These are phyloP conservation scores for Brienomyrus brachyistius DNA, from an alignment of 2,113 vertebrate genomes.

Conservation along the genomic window DNA sequence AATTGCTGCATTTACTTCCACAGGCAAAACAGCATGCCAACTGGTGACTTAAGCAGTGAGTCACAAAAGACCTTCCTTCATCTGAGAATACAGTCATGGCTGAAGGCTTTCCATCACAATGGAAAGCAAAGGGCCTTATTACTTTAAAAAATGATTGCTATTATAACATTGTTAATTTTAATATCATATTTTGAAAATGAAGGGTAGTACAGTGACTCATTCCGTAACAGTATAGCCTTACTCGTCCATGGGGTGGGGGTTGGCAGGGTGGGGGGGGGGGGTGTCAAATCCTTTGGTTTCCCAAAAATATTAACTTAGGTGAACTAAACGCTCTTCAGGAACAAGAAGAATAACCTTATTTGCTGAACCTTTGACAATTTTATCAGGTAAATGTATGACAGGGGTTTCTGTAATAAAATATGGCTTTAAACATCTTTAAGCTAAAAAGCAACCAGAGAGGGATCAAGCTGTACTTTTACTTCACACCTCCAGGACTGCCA, in stretches of 20 bases:
- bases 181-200: background rate
- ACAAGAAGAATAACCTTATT: background rate
- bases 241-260: background rate
- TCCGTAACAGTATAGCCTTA: background rate
- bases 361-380: background rate
- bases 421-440: background rate
- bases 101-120: background rate
- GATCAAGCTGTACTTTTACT: background rate
- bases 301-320: background rate
- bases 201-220: background rate
- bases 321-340: background rate
- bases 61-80: background rate
- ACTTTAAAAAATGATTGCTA: background rate
- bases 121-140: background rate
- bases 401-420: background rate
- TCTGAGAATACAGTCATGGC: background rate
- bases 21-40: background rate
- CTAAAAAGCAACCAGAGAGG: background rate
- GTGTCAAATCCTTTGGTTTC: background rate
- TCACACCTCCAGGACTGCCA: background rate
- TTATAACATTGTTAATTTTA: background rate
- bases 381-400: background rate
- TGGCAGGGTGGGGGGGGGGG: too few relatives aligned
- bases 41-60: background rate
- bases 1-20: background rate